These are phyloP conservation scores for Zaprionus ghesquierei DNA, from an alignment of 1,140 invertebrate species.

Conservation along the genomic window DNA sequence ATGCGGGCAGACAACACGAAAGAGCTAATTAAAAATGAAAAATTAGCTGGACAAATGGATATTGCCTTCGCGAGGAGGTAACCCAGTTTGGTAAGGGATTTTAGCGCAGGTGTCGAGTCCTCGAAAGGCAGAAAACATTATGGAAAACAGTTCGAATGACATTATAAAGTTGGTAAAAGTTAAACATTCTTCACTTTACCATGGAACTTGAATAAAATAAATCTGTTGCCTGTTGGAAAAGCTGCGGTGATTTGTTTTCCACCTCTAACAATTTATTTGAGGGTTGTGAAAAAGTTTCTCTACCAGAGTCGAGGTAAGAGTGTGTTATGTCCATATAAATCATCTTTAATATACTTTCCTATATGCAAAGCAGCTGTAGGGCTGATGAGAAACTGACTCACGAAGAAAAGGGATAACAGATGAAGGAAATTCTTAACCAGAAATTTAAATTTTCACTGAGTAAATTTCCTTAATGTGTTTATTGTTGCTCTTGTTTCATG, in stretches of 20 bases:
- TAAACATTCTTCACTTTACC: background rate
- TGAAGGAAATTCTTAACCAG: background rate
- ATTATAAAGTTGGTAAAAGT: slow-evolving; percentile 2
- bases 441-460: background rate
- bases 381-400: slow-evolving; percentile 23
- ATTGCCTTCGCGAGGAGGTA: background rate
- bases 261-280: background rate
- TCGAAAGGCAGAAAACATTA: background rate
- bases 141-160: slow-evolving; percentile 12
- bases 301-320: background rate
- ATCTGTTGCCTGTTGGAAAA: background rate
- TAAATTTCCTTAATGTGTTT: background rate
- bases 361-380: background rate
- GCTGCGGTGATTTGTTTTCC: background rate
- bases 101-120: slow-evolving; percentile 13
- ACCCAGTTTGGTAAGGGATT: too few relatives aligned
- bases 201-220: slow-evolving; percentile 7
- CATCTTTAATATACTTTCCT: slow-evolving; percentile 31
- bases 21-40: slow-evolving; percentile 41
- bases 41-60: slow-evolving; percentile 17
- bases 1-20: background rate
- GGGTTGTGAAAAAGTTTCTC: background rate
- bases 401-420: background rate
- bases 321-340: background rate
- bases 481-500: background rate